Evolutionary conservation across 2,113 vertebrate species (phyloP).

Genomic region (Pongo pygmaeus): DNA sequence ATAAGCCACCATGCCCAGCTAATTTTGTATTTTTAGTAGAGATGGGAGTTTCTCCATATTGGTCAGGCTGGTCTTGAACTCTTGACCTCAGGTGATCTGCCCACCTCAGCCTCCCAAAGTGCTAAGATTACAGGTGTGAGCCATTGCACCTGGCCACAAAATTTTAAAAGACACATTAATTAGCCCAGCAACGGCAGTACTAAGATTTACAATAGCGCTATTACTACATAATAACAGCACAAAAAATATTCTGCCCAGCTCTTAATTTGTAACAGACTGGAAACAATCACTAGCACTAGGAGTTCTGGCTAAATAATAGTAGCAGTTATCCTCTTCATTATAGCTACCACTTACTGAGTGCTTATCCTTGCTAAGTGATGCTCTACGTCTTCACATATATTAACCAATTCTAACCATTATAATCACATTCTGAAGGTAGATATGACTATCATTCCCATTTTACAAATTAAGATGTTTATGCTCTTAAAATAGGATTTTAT

Average conservation of each 20-base stretch:
- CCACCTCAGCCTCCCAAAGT: no score
- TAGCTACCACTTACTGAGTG: background rate
- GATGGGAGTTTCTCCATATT: no score
- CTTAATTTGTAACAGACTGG: background rate
- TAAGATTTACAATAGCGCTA: background rate
- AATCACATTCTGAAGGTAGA: background rate
- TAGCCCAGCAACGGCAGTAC: background rate
- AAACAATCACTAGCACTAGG: background rate
- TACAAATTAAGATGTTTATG: background rate
- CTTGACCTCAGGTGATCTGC: no score
- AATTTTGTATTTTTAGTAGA: no score
- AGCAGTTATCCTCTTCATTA: background rate
- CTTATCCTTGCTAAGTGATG: background rate
- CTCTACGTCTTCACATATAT: background rate
- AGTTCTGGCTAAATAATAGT: background rate
- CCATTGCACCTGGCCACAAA: no score
- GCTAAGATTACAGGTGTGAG: no score
- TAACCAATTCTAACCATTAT: background rate
- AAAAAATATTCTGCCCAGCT: background rate
- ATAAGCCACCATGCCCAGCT: no score
- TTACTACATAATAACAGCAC: background rate
- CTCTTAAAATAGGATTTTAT: conserved; percentile 7
- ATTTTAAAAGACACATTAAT: background rate
- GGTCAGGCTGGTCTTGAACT: no score
- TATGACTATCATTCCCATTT: background rate